phyloP scores from a whole-genome alignment of 2,113 vertebrate species.

The Rhinopomastus cyanomelas region DNA sequence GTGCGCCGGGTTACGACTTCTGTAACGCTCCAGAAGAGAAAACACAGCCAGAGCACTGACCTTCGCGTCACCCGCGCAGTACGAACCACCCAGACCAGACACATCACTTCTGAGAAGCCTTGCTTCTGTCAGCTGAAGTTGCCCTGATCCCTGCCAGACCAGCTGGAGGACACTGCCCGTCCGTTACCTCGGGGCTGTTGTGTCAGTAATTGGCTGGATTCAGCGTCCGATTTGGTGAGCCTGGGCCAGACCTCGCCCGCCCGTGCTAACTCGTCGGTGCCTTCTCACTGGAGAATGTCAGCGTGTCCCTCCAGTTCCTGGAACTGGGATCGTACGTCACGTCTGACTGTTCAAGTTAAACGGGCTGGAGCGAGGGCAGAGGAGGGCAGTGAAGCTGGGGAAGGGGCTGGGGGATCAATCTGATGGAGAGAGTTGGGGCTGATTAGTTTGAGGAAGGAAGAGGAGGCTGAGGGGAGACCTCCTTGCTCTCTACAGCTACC shows the following conservation, averaged over 20 bases:
- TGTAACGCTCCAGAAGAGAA: background rate
- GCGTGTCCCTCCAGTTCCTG: background rate
- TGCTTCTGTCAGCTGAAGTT: background rate
- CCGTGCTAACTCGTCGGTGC: background rate
- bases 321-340: background rate
- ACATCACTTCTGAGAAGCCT: slow-evolving; percentile 5
- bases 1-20: background rate
- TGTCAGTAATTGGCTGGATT: slow-evolving; percentile 6
- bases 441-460: too few species aligned
- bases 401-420: too few species aligned
- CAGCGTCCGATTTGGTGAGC: background rate
- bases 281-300: background rate
- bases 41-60: background rate
- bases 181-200: slow-evolving; percentile 2
- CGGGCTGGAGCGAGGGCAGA: too few species aligned
- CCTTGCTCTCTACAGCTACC: too few species aligned
- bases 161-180: background rate
- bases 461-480: too few species aligned
- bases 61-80: background rate
- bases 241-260: background rate
- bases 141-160: background rate
- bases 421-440: too few species aligned
- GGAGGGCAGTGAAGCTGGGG: too few species aligned
- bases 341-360: background rate
- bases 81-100: background rate